Evolutionary conservation across 2,113 vertebrate species (phyloP).

Genomic region (Amphiprion ocellaris): DNA sequence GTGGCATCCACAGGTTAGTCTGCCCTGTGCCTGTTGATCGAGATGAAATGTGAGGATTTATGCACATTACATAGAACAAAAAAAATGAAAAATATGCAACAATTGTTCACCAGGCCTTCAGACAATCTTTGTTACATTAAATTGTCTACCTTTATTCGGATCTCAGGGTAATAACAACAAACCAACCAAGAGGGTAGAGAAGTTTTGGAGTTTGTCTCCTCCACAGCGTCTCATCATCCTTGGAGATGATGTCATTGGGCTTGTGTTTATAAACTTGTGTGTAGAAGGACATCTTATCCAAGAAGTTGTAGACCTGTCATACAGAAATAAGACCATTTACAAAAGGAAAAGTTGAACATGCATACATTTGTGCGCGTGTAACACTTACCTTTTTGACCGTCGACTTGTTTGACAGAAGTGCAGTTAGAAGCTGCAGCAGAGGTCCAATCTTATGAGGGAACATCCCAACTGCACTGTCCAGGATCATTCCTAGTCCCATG

Average conservation of each 20-base stretch:
- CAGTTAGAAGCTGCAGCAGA: constrained; percentile 92
- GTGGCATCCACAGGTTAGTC: constrained; percentile 95
- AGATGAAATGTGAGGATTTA: background rate
- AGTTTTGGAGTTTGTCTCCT: constrained; percentile 91
- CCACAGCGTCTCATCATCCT: constrained; percentile 96
- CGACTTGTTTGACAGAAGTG: constrained; percentile 94
- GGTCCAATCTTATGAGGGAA: constrained; percentile 94
- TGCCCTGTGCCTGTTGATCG: constrained; percentile 85
- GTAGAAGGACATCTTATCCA: constrained; percentile 98
- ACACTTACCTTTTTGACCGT: constrained; percentile 93
- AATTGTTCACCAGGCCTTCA: too few relatives aligned
- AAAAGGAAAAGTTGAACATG: background rate
- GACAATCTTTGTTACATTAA: background rate
- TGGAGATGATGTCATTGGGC: constrained; percentile 91
- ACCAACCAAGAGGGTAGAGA: constrained; percentile 94
- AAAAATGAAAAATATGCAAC: too few relatives aligned
- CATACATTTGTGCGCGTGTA: background rate
- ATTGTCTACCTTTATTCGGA: background rate
- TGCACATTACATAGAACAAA: background rate
- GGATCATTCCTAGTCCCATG: constrained; percentile 93
- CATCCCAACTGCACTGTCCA: constrained; percentile 94
- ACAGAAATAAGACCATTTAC: background rate
- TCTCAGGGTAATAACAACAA: background rate
- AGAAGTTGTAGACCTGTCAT: constrained; percentile 93
- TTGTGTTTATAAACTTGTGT: constrained; percentile 95